A percentile compares a stretch with the other conserved stretches of the same genome.
Conservation (phyloP, 2,888 invertebrate genomes). For the Napeogenes inachia region DNA sequence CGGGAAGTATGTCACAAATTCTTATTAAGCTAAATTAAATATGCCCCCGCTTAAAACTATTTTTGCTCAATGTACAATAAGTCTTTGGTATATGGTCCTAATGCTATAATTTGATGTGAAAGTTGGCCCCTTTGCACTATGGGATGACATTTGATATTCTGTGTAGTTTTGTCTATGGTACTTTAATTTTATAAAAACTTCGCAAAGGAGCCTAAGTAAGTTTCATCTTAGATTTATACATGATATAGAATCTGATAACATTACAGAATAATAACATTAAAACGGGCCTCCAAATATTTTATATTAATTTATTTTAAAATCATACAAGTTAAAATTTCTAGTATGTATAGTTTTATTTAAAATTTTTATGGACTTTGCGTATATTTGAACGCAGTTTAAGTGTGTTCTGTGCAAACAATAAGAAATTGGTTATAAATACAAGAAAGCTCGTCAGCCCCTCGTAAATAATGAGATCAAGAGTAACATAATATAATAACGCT, state of each 20-base stretch:
- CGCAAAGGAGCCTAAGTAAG: slow-evolving; percentile 28
- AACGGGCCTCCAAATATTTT: slow-evolving; percentile 18
- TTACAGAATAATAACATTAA: slow-evolving; percentile 12
- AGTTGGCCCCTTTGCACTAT: slow-evolving; percentile 56
- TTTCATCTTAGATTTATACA: slow-evolving; percentile 21
- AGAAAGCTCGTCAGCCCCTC: neutral
- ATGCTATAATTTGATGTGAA: slow-evolving; percentile 66
- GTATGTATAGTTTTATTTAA: neutral
- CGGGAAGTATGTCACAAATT: slow-evolving; percentile 63
- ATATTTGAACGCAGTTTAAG: too few relatives aligned
- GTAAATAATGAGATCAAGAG: slow-evolving; percentile 1
- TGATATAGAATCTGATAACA: slow-evolving; percentile 20
- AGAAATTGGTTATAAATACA: neutral
- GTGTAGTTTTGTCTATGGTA: slow-evolving; percentile 17
- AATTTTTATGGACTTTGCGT: slow-evolving; percentile 10
- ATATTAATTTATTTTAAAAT: slow-evolving; percentile 8
- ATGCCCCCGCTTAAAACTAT: slow-evolving; percentile 54
- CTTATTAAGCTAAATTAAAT: slow-evolving; percentile 68
- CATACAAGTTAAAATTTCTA: slow-evolving; percentile 11
- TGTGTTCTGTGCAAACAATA: neutral
- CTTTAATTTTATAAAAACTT: slow-evolving; percentile 6
- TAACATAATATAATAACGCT: neutral
- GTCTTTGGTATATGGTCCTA: slow-evolving; percentile 76
- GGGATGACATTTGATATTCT: slow-evolving; percentile 30
- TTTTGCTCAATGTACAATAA: slow-evolving; percentile 70